These are phyloP conservation scores for Zaprionus lachaisei DNA, from an alignment of 1,140 invertebrate genomes.

Conservation along the genomic window DNA sequence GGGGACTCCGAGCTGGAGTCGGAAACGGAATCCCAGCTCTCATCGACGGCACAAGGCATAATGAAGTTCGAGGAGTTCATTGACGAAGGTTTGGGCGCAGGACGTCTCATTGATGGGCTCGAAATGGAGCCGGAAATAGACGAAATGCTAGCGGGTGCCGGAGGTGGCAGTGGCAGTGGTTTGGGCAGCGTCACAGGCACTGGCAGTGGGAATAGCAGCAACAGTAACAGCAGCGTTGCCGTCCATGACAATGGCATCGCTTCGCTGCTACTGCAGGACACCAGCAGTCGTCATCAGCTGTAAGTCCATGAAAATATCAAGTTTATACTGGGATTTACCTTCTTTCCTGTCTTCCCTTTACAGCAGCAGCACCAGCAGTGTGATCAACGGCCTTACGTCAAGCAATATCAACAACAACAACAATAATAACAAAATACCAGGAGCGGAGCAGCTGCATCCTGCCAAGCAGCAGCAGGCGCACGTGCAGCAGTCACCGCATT, in stretches of 20 bases:
- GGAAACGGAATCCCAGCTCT: slow-evolving; percentile 78
- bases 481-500: slow-evolving; percentile 38
- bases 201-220: slow-evolving; percentile 65
- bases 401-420: slow-evolving; percentile 75
- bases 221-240: slow-evolving; percentile 52
- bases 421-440: slow-evolving; percentile 52
- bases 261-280: slow-evolving; percentile 53
- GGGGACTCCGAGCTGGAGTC: slow-evolving; percentile 77
- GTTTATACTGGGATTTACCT: background rate
- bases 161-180: slow-evolving; percentile 53
- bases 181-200: slow-evolving; percentile 62
- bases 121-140: slow-evolving; percentile 82
- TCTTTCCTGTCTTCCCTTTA: background rate
- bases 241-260: slow-evolving; percentile 64
- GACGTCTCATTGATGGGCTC: slow-evolving; percentile 79
- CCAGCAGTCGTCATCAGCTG: slow-evolving; percentile 58
- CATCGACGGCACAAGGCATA: slow-evolving; percentile 77
- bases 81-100: slow-evolving; percentile 79
- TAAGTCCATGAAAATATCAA: slow-evolving; percentile 29
- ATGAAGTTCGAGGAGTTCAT: slow-evolving; percentile 82
- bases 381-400: slow-evolving; percentile 83
- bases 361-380: slow-evolving; percentile 55
- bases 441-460: slow-evolving; percentile 1
- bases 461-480: background rate
- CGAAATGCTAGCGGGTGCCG: slow-evolving; percentile 65